A percentile compares a stretch with the other conserved stretches of the same genome.
Evolutionary conservation across 1,140 invertebrate species (phyloP).

Genomic region (Aphaenogaster floridana): DNA sequence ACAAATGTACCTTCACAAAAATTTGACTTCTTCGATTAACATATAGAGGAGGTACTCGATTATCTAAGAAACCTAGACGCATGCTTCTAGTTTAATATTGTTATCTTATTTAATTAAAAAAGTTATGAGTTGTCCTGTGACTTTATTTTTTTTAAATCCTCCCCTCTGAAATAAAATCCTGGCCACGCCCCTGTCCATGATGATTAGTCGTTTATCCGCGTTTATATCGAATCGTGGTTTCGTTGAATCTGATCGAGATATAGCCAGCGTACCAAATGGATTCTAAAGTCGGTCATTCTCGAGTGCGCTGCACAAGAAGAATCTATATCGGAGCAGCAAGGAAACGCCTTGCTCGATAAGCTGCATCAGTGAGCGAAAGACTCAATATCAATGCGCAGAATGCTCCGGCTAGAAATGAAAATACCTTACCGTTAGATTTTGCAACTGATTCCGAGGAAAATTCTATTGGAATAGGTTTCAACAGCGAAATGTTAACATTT

Average conservation of each 20-base stretch:
- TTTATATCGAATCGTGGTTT: constrained; percentile 11
- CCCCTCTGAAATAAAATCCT: no score
- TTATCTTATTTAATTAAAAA: no score
- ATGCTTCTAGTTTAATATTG: no score
- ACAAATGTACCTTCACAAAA: no score
- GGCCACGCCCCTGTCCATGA: no score
- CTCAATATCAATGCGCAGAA: constrained; percentile 11
- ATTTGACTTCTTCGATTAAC: no score
- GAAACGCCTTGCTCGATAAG: constrained; percentile 28
- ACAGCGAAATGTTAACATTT: background rate
- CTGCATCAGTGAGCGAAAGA: background rate
- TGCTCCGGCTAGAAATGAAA: background rate
- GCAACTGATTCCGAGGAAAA: background rate
- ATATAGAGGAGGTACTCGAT: no score
- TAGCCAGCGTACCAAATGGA: background rate
- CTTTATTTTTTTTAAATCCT: no score
- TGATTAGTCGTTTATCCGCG: background rate
- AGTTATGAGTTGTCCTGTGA: no score
- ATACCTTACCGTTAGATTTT: background rate
- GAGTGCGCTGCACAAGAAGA: background rate
- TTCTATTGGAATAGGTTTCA: background rate
- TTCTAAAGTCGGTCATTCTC: constrained; percentile 35
- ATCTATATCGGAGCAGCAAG: constrained; percentile 38
- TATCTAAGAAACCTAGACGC: no score
- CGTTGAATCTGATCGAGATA: background rate